Base-by-base conservation (phyloP, 30 jellyfish, hydroid and myxozoan genomes). In the Chironex yamaguchii region DNA sequence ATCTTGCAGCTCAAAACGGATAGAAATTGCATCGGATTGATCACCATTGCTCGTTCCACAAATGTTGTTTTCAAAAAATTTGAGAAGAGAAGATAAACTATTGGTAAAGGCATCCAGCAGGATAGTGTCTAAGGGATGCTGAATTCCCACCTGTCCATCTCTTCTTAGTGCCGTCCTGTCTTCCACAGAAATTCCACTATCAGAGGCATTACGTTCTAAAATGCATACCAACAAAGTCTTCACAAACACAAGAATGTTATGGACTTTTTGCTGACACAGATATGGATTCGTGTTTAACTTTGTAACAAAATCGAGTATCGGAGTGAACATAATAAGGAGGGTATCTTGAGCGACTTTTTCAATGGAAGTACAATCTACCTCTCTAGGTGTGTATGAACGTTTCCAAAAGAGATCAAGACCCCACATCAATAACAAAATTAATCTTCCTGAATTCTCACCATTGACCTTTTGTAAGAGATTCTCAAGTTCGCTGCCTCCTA, bases 241-340 rank as follows among this genome's bases (percentile, higher is more conserved):
- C 4, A 70, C 84, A 34, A 36, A 21, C 4, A 13, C 4, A 29
- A 77, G 62, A n/a, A 58, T 63, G 9, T 21, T 77, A 4, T 27
- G 49, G 17, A 77, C 29, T 28, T 77, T 77, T 14, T 51, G 25
- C 70, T 29, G 24, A n/a, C 33, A 36, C 29, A 77, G 53, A 65
- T 77, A 77, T 11, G 89, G 89, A 29, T 77, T 77, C n/a, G 89
- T 26, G 87, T 77, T 77, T 14, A 77, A 30, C 54, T 51, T 50
- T 13, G 28, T 28, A 53, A 77, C 66, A 77, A 54, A 76, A 53
- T n/a, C n/a, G n/a, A n/a, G n/a, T n/a, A n/a, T n/a, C n/a, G n/a
- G n/a, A n/a, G n/a, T n/a, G n/a, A n/a, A n/a, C n/a, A n/a, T n/a
- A n/a, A n/a, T n/a, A n/a, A n/a, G n/a, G n/a, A n/a, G n/a, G n/a